These are phyloP conservation scores for Aphelocoma californica DNA, from an alignment of 2,797 vertebrate species.

Conservation along the genomic window DNA sequence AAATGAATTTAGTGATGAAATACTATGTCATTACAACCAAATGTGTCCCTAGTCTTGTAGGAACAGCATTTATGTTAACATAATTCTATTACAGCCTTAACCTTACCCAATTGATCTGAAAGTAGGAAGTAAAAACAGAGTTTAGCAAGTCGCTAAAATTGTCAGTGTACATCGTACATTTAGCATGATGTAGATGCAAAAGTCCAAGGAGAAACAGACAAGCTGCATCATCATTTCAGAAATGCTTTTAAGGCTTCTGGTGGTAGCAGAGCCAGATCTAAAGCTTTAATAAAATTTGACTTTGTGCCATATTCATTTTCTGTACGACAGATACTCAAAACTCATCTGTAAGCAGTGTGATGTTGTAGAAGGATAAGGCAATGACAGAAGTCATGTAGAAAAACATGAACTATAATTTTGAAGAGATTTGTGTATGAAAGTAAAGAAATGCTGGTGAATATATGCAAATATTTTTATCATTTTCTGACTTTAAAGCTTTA, in stretches of 20 bases:
- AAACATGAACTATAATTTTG: not conserved
- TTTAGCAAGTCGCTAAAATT: not conserved
- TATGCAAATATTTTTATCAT: not conserved
- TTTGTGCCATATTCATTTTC: not conserved
- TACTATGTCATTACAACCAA: not conserved
- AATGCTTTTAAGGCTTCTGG: not conserved
- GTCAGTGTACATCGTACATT: not conserved
- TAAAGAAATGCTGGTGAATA: not conserved
- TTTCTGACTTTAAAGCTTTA: not conserved
- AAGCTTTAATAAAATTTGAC: not conserved
- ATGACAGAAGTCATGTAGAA: not conserved
- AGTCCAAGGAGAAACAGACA: not conserved
- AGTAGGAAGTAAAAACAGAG: not conserved
- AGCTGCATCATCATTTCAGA: not conserved
- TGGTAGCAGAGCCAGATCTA: not conserved
- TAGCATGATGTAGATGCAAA: not conserved
- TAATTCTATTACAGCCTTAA: not conserved
- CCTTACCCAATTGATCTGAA: not conserved
- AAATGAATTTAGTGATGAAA: not conserved
- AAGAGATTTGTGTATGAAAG: not conserved
- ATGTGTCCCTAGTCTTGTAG: not conserved
- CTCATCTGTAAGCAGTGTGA: not conserved
- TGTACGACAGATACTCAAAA: not conserved
- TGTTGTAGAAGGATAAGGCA: not conserved
- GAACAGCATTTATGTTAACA: not conserved